A percentile compares a stretch with the other conserved stretches of the same genome.
These are phyloP conservation scores for Diorhabda sublineata DNA, from an alignment of 1,140 invertebrate genomes.

Conservation along the genomic window DNA sequence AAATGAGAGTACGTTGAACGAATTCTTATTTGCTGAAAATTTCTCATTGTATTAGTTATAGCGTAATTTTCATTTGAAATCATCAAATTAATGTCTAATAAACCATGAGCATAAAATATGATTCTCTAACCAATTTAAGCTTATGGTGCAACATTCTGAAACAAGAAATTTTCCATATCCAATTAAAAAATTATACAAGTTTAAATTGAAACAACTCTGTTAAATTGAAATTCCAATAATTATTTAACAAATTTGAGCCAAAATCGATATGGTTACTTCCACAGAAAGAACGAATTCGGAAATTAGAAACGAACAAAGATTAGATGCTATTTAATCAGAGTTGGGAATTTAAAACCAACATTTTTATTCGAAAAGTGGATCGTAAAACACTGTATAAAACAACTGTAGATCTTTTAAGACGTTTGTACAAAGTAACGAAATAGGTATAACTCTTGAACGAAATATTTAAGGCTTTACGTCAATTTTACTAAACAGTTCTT, in stretches of 20 bases:
- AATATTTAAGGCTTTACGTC: not conserved
- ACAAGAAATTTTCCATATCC: too few relatives aligned
- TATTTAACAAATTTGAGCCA: not conserved
- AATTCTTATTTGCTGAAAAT: too few relatives aligned
- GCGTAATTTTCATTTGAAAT: too few relatives aligned
- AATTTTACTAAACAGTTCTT: not conserved
- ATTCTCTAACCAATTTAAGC: too few relatives aligned
- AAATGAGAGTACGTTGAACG: too few relatives aligned
- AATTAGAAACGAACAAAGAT: constrained; percentile 1
- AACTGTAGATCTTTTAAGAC: not conserved
- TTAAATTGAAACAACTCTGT: not conserved
- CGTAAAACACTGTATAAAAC: constrained; percentile 2
- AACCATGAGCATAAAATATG: too few relatives aligned
- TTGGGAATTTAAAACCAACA: not conserved
- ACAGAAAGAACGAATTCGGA: not conserved
- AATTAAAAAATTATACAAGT: not conserved
- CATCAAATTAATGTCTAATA: too few relatives aligned
- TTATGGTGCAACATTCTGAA: too few relatives aligned
- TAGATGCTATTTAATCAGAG: constrained; percentile 1
- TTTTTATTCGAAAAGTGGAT: not conserved
- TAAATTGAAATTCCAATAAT: not conserved
- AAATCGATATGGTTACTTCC: not conserved
- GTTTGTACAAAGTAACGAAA: constrained; percentile 2
- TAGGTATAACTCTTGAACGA: not conserved
- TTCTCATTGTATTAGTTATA: too few relatives aligned